Evolutionary conservation across 2,888 invertebrate species (phyloP), one percentile per base, ranked within the genome.

Genomic region (Augiades crinisus): DNA sequence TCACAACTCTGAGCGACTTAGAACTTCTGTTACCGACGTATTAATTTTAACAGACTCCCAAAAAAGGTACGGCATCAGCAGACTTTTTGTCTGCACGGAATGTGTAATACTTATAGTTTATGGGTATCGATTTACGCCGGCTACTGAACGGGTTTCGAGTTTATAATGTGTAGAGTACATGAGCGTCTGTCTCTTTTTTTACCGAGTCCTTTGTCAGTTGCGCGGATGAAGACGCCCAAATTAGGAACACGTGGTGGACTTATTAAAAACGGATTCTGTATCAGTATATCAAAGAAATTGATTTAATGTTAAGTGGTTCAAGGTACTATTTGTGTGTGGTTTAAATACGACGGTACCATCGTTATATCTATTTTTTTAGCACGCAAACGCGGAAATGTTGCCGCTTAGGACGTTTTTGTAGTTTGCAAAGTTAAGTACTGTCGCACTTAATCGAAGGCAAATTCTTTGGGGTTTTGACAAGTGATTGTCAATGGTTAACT

Each of bases 31-130:
- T 27, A 40, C 34, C 31, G 53, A 27, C 24, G 46, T 56, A 57
- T 57, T 57, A 54, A 58, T 53, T 56, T 60, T 56, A 56, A 54
- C 53, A 45, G 53, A 53, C 36, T 53, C 54, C 47, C 43, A 43
- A 58, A 61, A 41, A 58, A 55, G 54, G 38, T 41, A 13, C 41
- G 8, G 34, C 43, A 36, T 19, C 41, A 12, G 34, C 43, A 36
- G 21, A 40, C 38, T 38, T 47, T 47, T 47, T 40, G 47, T 47
- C 19, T 6, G 34, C 17, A 19, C 31, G 22, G 38, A 40, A 47
- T 47, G 21, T 33, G 40, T 49, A 36, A 44, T 44, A 30, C 30
- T 30, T 30, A 44, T 44, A 22, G 14, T 44, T 44, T 44, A 44
- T 44, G 44, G 33, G 44, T 46, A 36, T 46, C 46, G 24, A 46